Conservation (phyloP, 1,140 invertebrate species). For the Sitodiplosis mosellana region DNA sequence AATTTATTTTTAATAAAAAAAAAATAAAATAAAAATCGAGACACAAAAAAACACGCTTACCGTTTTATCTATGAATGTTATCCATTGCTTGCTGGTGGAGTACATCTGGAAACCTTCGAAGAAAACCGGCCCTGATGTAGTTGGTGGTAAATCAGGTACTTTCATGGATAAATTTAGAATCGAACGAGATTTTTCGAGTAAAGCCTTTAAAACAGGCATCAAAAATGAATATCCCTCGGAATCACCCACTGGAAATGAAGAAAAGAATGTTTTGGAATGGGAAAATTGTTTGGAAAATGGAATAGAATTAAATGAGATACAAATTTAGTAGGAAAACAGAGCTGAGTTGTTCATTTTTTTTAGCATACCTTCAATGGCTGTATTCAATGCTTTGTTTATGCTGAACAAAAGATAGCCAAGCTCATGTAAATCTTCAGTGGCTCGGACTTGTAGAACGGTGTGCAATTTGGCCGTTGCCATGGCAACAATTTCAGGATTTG, state of each 20-base stretch:
- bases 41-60: conserved; percentile 22
- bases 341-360: conserved; percentile 3
- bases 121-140: conserved; percentile 33
- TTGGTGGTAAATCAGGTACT: conserved; percentile 33
- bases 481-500: conserved; percentile 34
- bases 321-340: too few relatives aligned
- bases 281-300: too few relatives aligned
- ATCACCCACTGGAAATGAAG: conserved; percentile 23
- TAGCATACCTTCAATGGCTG: conserved; percentile 23
- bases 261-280: too few relatives aligned
- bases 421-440: conserved; percentile 31
- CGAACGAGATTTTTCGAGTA: conserved; percentile 34
- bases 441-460: conserved; percentile 34
- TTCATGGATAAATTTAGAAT: conserved; percentile 30
- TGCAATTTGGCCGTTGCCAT: conserved; percentile 41
- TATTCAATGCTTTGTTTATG: conserved; percentile 24
- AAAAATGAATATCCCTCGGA: conserved; percentile 41
- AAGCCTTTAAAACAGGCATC: conserved; percentile 41
- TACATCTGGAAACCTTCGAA: conserved; percentile 42
- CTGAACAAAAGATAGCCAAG: conserved; percentile 31
- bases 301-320: too few relatives aligned
- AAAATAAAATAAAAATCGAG: background rate
- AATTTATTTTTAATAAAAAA: background rate
- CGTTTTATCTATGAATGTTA: conserved; percentile 34
- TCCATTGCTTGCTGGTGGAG: conserved; percentile 37